These are phyloP conservation scores for Sterna hirundo DNA, from an alignment of 2,113 vertebrate genomes.

Conservation along the genomic window DNA sequence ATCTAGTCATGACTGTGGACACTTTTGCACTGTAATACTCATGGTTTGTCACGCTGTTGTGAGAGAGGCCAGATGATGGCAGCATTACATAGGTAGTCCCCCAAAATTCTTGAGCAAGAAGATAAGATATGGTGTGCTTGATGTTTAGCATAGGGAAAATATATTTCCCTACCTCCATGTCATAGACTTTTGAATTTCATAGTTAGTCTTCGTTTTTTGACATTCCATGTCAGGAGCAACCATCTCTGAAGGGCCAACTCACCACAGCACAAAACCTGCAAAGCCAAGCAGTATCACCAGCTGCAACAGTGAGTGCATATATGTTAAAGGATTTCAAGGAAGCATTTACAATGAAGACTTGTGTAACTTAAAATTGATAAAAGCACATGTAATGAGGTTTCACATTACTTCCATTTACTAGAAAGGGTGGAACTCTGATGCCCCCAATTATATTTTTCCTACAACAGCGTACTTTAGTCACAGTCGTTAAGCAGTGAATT, in stretches of 20 bases:
- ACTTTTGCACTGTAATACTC: background rate
- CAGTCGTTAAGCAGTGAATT: background rate
- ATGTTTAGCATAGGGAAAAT: background rate
- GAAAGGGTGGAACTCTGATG: background rate
- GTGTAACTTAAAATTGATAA: background rate
- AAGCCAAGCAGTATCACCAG: background rate
- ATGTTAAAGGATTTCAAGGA: background rate
- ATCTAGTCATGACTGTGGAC: background rate
- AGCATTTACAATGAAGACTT: background rate
- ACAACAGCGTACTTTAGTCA: background rate
- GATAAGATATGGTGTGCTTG: fast-evolving
- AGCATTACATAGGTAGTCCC: background rate
- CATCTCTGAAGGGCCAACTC: background rate
- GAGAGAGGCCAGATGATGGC: slow-evolving; percentile 6
- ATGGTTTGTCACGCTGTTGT: background rate
- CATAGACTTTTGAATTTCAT: background rate
- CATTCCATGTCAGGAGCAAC: background rate
- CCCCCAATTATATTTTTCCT: background rate
- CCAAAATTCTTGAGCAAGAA: background rate
- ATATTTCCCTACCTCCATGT: background rate
- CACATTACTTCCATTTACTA: background rate
- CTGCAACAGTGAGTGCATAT: background rate
- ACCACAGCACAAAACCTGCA: background rate
- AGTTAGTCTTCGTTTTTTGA: background rate
- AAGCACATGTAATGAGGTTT: background rate